Percentiles rank a stretch among this genome's conserved stretches.
Evolutionary conservation across 2,113 vertebrate genomes (phyloP).

Genomic region (Gnathonemus echidnorhynchus): DNA sequence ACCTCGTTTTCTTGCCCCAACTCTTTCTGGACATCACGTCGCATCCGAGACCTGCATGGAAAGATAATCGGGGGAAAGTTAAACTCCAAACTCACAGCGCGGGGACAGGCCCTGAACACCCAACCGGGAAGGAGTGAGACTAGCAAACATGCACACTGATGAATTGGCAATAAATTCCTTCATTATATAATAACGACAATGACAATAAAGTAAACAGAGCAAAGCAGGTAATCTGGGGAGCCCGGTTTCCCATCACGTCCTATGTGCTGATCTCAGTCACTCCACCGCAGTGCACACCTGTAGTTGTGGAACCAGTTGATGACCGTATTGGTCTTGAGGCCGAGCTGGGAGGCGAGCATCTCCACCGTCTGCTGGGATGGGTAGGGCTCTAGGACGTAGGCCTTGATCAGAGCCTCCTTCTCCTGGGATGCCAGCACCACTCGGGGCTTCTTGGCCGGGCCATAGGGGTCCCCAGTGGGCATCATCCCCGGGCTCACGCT

Average conservation of each 20-base stretch:
- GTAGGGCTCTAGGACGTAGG: constrained; percentile 91
- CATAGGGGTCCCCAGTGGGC: constrained; percentile 69
- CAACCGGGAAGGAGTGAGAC: background rate
- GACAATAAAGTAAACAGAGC: background rate
- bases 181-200: background rate
- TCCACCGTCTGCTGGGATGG: constrained; percentile 96
- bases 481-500: constrained; percentile 77
- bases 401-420: constrained; percentile 87
- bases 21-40: constrained; percentile 90
- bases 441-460: constrained; percentile 85
- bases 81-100: background rate
- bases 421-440: constrained; percentile 90
- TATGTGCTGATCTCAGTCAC: background rate
- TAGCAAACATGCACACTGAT: background rate
- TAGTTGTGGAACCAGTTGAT: constrained; percentile 99
- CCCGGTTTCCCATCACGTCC: background rate
- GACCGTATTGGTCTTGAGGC: constrained; percentile 95
- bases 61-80: background rate
- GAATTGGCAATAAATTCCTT: background rate
- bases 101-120: background rate
- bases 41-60: constrained; percentile 84
- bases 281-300: constrained; percentile 61
- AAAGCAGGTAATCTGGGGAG: background rate
- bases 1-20: constrained; percentile 81
- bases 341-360: constrained; percentile 85